Conservation (phyloP, 2,797 vertebrate species). For the Sphenodon punctatus region DNA sequence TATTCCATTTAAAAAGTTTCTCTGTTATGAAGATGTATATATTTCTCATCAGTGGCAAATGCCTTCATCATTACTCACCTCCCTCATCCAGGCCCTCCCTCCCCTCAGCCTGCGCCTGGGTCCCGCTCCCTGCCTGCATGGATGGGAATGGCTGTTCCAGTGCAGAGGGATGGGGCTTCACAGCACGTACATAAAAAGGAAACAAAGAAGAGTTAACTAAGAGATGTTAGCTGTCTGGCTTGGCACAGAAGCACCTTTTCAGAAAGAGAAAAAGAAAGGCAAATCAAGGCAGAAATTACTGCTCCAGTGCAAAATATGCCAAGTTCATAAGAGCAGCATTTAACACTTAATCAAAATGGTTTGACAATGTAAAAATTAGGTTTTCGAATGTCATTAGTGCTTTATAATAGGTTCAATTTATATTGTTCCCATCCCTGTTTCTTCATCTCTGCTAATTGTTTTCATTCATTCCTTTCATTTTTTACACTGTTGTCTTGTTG, state of each 20-base stretch:
- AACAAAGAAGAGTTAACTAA: slow-evolving; percentile 8
- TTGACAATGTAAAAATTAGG: slow-evolving; percentile 78
- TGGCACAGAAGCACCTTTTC: slow-evolving; percentile 43
- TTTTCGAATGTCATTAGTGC: slow-evolving; percentile 76
- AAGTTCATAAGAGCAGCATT: slow-evolving; percentile 63
- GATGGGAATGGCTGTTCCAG: slow-evolving; percentile 30
- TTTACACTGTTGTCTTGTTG: slow-evolving; percentile 73
- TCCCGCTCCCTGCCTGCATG: neutral
- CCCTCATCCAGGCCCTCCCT: neutral
- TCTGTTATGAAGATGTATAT: slow-evolving; percentile 50
- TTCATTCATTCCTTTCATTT: slow-evolving; percentile 74
- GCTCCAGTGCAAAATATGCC: slow-evolving; percentile 47
- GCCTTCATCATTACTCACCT: slow-evolving; percentile 50
- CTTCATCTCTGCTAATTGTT: slow-evolving; percentile 75
- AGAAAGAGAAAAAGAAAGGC: slow-evolving; percentile 22
- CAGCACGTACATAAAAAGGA: neutral
- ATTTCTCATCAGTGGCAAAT: slow-evolving; percentile 47
- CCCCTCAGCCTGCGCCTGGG: neutral
- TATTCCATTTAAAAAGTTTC: slow-evolving; percentile 73
- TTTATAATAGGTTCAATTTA: slow-evolving; percentile 77
- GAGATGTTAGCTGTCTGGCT: neutral
- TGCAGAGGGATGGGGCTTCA: slow-evolving; percentile 1
- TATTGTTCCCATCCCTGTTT: slow-evolving; percentile 65
- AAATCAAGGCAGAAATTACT: slow-evolving; percentile 49
- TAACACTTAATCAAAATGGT: slow-evolving; percentile 75